Evolutionary conservation across 2,797 vertebrate species (phyloP), one percentile per base, ranked within the genome.

Genomic region (Meda fulgida): DNA sequence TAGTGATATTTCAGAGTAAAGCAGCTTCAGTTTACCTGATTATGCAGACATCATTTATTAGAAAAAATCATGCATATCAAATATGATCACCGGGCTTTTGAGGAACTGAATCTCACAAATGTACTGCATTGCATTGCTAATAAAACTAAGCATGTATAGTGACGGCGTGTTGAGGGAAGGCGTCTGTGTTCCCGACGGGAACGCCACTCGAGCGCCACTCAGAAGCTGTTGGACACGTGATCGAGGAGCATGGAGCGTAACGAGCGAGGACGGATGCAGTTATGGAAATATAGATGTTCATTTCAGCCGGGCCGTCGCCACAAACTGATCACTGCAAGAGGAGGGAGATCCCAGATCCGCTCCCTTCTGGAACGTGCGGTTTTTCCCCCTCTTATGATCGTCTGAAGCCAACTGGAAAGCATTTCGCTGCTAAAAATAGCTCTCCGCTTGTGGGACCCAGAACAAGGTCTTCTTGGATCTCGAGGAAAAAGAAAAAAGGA

Each of bases 381-480:
- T 91, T 92, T 89, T 89, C 87, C 90, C 40, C 31, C 31, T 18
- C 83, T 90, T 86, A 80, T 89, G 92, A 89, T 93, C 89, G 82
- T 89, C 84, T 88, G 69, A 91, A 93, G 91, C 92, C 92, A 90
- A 93, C 91, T 95, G 94, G 93, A 95, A 96, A 91, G 87, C 90
- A 87, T 92, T 92, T 92, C 4, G 92, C 92, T 81, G 71, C 93
- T 93, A 94, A 94, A 95, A 94, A 94, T 94, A 92, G 89, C 91
- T 81, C 78, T 90, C 93, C 84, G 87, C 91, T 93, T 94, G 92
- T 93, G 93, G 90, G 91, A 92, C 90, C 93, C 91, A 87, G 85
- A 77, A 31, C 63, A 65, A 31, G 63, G 63, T 65, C 63, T 31
- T 91, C 92, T 94, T 94, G 91, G 90, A 92, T 94, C 93, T 92